Evolutionary conservation across 2,888 invertebrate genomes (phyloP), one percentile per base, ranked within the genome.

Genomic region (Galeopsomyia nigrocyanea): DNA sequence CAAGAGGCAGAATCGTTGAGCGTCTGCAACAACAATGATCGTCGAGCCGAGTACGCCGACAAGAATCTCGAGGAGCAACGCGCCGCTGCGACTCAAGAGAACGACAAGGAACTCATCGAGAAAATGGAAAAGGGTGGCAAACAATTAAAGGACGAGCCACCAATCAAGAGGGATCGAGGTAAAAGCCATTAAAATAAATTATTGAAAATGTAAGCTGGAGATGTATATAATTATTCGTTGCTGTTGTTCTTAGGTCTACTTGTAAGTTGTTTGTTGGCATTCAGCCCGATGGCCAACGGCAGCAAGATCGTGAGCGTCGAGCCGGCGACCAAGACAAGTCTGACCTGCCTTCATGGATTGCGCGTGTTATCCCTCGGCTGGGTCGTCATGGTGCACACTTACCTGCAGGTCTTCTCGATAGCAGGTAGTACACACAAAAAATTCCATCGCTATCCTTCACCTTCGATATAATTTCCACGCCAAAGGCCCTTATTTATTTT

Each of bases 321-420:
- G 74, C 88, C 89, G 3, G 93, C 95, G 58, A 93, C 94, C 13
- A 89, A 92, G 79, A 91, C 92, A 68, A 91, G 92, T 16, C 90
- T 94, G 63, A 91, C 92, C 61, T 94, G 94, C 82, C 88, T 94
- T 56, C 94, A 94, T 80, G 94, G 94, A 22, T 88, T 94, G 79
- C 89, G 94, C 57, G 94, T 94, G 70, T 88, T 94, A 81, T 94
- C 94, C 1, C 90, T 94, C 70, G 89, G 91, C 10, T 95, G 94
- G 94, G 94, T 94, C 67, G 93, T 95, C 79, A 90, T 95, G 91
- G 94, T 95, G 50, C 94, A 95, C 84, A 94, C 94, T 0, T 95
- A 95, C 85, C 88, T 95, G 75, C 93, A 94, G 78, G 90, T 95
- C 78, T 95, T 94, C 87, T 91, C 92, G 78, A 91, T 95, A 62